phyloP scores from a whole-genome alignment of 2,797 vertebrate species.

The Myotis pilosus region DNA sequence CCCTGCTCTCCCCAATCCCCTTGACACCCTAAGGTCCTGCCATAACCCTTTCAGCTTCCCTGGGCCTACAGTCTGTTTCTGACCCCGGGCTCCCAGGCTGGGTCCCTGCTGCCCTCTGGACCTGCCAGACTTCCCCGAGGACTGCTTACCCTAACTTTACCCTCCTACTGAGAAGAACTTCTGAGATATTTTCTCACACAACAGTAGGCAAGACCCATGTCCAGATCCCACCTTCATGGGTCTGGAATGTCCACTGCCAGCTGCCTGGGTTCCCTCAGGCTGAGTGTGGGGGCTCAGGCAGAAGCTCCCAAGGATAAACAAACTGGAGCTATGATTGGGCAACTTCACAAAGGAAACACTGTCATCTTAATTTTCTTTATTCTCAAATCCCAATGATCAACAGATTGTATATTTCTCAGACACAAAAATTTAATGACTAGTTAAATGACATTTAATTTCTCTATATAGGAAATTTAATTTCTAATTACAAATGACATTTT shows the following conservation, averaged over 20 bases:
- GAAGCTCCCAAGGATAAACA: background rate
- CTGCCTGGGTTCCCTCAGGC: background rate
- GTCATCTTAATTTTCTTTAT: background rate
- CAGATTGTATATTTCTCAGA: constrained; percentile 7
- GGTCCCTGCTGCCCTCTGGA: background rate
- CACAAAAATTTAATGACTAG: constrained; percentile 7
- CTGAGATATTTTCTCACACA: background rate
- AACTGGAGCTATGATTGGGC: rapidly evolving
- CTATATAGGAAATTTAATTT: background rate
- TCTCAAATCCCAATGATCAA: constrained; percentile 28
- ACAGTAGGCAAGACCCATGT: background rate
- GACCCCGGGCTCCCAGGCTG: background rate
- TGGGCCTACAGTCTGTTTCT: background rate
- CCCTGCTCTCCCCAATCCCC: background rate
- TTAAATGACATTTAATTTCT: constrained; percentile 11
- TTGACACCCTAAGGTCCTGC: background rate
- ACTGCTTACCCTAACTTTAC: background rate
- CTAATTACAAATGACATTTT: constrained; percentile 16
- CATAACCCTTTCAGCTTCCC: background rate
- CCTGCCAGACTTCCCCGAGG: background rate
- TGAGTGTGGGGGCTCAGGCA: background rate
- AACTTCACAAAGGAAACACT: background rate
- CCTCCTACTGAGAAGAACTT: background rate
- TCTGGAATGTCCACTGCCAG: background rate
- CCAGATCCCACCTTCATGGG: background rate